phyloP scores from a whole-genome alignment of 2,797 vertebrate species.

The Percopsis omiscomaycus region DNA sequence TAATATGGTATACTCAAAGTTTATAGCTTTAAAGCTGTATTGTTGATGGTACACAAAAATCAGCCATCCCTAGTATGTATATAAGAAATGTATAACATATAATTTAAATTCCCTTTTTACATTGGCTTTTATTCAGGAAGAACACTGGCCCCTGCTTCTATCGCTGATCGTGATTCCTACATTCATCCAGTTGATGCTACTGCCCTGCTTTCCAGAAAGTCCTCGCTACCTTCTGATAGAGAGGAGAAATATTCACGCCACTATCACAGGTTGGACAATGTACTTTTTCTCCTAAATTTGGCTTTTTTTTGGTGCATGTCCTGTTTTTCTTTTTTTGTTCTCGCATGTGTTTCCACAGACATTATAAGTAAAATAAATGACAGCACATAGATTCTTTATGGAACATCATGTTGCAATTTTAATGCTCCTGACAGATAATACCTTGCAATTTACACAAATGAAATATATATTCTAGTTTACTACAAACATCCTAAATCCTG shows the following conservation, averaged over 20 bases:
- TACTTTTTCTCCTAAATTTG: neutral
- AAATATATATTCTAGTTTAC: neutral
- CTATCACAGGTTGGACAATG: slow-evolving; percentile 77
- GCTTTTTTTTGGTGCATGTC: neutral
- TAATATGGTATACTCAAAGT: too few species aligned
- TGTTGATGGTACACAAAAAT: too few species aligned
- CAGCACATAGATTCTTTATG: too few species aligned
- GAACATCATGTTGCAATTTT: too few species aligned
- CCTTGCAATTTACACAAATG: neutral
- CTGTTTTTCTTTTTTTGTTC: too few species aligned
- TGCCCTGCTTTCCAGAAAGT: slow-evolving; percentile 92
- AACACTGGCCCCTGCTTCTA: slow-evolving; percentile 86
- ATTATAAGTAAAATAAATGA: too few species aligned
- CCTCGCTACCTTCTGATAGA: slow-evolving; percentile 90
- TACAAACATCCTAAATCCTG: neutral
- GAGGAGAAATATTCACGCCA: slow-evolving; percentile 76
- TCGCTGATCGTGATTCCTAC: slow-evolving; percentile 81
- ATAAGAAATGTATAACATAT: too few species aligned
- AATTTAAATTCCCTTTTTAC: too few species aligned
- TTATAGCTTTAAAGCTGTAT: too few species aligned
- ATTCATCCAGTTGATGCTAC: slow-evolving; percentile 81
- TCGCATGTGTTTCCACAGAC: too few species aligned
- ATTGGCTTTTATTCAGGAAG: slow-evolving; percentile 75
- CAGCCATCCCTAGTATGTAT: too few species aligned
- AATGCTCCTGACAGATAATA: neutral